Evolutionary conservation across 2,113 vertebrate genomes (phyloP), one percentile per base, ranked within the genome.

Genomic region (Catharus bicknelli): DNA sequence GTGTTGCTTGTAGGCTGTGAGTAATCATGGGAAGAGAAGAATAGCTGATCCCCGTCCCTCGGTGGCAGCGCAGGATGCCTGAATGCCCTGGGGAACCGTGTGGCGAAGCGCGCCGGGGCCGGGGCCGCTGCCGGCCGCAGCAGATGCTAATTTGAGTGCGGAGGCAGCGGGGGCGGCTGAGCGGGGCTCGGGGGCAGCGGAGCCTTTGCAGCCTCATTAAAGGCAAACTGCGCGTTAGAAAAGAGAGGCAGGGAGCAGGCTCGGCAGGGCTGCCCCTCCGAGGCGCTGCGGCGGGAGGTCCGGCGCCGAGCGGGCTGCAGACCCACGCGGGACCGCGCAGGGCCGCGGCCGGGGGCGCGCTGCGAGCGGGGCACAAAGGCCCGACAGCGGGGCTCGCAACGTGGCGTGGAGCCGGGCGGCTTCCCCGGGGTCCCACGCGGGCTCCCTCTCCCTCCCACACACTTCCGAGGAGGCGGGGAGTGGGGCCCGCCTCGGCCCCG

Each of bases 1-100:
- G 98, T 97, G 97, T 77, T 93, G 93, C 98, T 97, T 96, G 98
- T 95, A 97, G 94, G 95, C 96, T 95, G 93, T 64, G 93, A 95
- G 95, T 94, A 97, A 97, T 96, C 93, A 95, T 13, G 69, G 95
- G 90, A 88, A 89, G 92, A 90, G 80, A 76, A 97, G 97, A 97
- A 96, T 78, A 95, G 96, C 85, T 54, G 94, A 83, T 86, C 93
- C 72, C 40, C 21, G 89, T 87, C 86, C 94, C 90, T 74, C 93
- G 62, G 95, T 87, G 90, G 96, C 91, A 64, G 74, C 83, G 66
- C 77, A 75, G 94, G 93, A 93, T 93, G 94, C 79, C 61, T 95
- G 78, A 81, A 92, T 94, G 85, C 95, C 74, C 96, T 58, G 55
- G 96, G 96, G 95, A 92, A 58, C 84, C 61, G 94, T 45, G 85